Evolutionary conservation across 2,888 invertebrate genomes (phyloP), one percentile per base, ranked within the genome.

Genomic region (Siphlonurus alternatus): DNA sequence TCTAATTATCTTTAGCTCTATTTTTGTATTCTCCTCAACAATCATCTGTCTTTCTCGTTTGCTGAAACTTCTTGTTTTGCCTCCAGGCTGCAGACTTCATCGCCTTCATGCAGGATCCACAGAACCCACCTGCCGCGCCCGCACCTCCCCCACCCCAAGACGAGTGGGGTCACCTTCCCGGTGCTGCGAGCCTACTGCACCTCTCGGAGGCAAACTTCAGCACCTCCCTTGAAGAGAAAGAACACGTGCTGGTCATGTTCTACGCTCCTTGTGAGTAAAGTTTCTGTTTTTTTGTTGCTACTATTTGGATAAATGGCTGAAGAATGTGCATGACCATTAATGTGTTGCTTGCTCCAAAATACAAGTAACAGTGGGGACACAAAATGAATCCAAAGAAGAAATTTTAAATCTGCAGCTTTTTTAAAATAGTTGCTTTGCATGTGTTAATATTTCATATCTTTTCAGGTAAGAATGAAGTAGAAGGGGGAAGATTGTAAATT

Each of bases 221-320:
- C n/a, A 63, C 76, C 1, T 75, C 80, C 63, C 77, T 89, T n/a
- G 78, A 78, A 53, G 75, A 80, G 19, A 73, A 80, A 61, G 79
- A 78, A 59, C 83, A 85, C 19, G 81, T 83, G 1, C 79, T 89
- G 63, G 83, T 89, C 66, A 87, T 89, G 86, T 89, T 88, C 72
- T 87, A 85, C 72, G 88, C 88, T 15, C 83, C 86, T 18, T 89
- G 88, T 88, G 76, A 78, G 76, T 75, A 64, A 63, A n/a, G n/a
- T n/a, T 59, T 63, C 61, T 15, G 2, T 19, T 5, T 20, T 51
- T 7, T 25, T 20, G 23, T 20, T 54, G 7, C 2, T 5, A n/a
- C 19, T 10, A 10, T 24, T 61, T 5, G 54, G 54, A 20, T 24
- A n/a, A 22, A 53, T 20, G 24, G 22, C 53, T 51, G 19, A 23